phyloP scores from a whole-genome alignment of 2,888 invertebrate species.

The Caenorhabditis doughertyi region DNA sequence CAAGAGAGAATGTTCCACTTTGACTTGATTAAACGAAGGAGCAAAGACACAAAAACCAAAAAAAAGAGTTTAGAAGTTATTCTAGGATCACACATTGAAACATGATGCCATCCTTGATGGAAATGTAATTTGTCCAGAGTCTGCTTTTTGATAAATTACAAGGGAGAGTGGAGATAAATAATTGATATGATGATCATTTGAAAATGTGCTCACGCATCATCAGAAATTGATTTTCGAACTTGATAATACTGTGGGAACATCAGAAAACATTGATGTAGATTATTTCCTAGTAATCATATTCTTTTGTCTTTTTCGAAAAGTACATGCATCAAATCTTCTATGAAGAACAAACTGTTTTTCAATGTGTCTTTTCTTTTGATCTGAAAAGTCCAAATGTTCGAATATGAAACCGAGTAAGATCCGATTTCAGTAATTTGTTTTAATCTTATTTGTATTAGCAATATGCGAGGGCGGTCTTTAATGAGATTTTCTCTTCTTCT shows the following conservation, averaged over 20 bases:
- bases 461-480: background rate
- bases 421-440: background rate
- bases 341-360: too few relatives aligned
- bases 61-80: slow-evolving; percentile 13
- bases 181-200: background rate
- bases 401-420: slow-evolving; percentile 1
- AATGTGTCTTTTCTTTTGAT: background rate
- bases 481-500: background rate
- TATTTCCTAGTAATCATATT: too few relatives aligned
- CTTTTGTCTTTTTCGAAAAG: too few relatives aligned
- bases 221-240: slow-evolving; percentile 5
- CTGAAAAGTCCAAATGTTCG: background rate
- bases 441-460: slow-evolving; percentile 10
- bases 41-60: background rate
- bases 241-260: background rate
- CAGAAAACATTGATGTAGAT: too few relatives aligned
- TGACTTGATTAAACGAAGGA: slow-evolving; percentile 24
- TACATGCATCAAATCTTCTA: too few relatives aligned
- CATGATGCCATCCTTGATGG: slow-evolving; percentile 15
- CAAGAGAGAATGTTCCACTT: background rate
- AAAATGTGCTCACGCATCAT: slow-evolving; percentile 3
- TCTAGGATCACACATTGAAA: slow-evolving; percentile 11
- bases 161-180: background rate
- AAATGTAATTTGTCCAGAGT: background rate
- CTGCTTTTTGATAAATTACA: slow-evolving; percentile 8